Evolutionary conservation across 2,888 invertebrate species (phyloP), one percentile per base, ranked within the genome.

Genomic region (Podabrus alpinus): DNA sequence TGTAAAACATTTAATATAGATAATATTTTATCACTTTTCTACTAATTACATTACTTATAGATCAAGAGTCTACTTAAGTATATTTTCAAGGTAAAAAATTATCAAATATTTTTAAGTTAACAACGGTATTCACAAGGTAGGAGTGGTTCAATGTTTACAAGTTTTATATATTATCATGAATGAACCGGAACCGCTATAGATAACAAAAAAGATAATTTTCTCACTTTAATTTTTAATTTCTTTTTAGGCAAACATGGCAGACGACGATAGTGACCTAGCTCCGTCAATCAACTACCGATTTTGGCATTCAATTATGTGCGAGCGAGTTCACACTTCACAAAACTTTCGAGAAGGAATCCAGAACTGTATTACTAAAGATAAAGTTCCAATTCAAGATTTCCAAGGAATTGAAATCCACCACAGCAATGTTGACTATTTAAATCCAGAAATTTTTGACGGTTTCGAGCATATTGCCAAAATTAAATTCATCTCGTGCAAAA

Each of bases 331-430:
- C 17, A 66, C 72, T 3, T 19, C n/a, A 5, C 59, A 62, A 13
- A 62, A 45, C 5, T 29, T 76, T 15, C 68, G 59, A 13, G 9
- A 29, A 10, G 75, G 72, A 17, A 45, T 76, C 4, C 15, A 73
- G 17, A 21, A 69, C 10, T 73, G 75, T 59, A 71, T 76, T 17
- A 15, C 3, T 9, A 25, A 59, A 19, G 68, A 76, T 2, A 67
- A 68, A 0, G 73, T 76, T 5, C 21, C 66, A 17, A 15, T 61
- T 2, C 70, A 72, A 68, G 45, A 76, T n/a, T 76, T 73, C 16
- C 64, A 64, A 21, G 75, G 73, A 17, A n/a, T 76, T 10, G 71
- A 76, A 13, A 73, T 76, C 19, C 64, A 73, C 4, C 13, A 68
- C 2, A 70, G 75, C 19, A 59, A 62, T 1, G 59, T 76, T 11